Evolutionary conservation across 1,140 invertebrate species (phyloP).

Genomic region (Lepidostoma basale): DNA sequence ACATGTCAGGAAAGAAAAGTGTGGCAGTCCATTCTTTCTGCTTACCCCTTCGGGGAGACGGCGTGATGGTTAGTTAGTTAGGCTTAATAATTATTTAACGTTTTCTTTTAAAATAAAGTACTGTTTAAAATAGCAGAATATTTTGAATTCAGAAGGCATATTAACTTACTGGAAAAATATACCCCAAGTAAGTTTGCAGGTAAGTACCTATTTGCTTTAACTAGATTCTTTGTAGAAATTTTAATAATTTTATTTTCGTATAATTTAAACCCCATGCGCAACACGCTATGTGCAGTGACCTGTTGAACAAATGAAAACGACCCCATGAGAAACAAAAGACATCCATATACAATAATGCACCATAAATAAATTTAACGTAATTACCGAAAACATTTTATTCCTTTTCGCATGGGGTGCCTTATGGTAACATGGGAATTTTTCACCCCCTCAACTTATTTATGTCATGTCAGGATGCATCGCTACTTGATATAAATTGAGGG

Average conservation of each 20-base stretch:
- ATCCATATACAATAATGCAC: slow-evolving; percentile 25
- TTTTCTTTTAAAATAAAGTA: no score
- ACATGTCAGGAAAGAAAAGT: no score
- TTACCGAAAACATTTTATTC: slow-evolving; percentile 32
- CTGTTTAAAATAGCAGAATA: no score
- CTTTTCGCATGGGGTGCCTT: slow-evolving; percentile 21
- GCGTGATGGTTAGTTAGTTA: no score
- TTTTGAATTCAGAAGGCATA: no score
- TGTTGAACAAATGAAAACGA: slow-evolving; percentile 25
- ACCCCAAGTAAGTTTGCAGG: no score
- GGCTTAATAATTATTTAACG: no score
- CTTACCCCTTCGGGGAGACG: no score
- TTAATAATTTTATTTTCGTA: neutral
- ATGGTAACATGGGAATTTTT: slow-evolving; percentile 33
- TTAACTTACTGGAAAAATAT: no score
- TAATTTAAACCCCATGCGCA: neutral
- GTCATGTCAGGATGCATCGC: slow-evolving; percentile 5
- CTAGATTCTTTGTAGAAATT: neutral
- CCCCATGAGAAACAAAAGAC: slow-evolving; percentile 21
- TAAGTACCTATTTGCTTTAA: no score
- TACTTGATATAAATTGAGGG: no score
- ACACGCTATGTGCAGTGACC: slow-evolving; percentile 36
- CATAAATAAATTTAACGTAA: slow-evolving; percentile 34
- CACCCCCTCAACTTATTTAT: slow-evolving; percentile 12
- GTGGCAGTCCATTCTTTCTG: no score